Base-by-base conservation (phyloP, 2,888 invertebrate species). In the Seladonia tumulorum region DNA sequence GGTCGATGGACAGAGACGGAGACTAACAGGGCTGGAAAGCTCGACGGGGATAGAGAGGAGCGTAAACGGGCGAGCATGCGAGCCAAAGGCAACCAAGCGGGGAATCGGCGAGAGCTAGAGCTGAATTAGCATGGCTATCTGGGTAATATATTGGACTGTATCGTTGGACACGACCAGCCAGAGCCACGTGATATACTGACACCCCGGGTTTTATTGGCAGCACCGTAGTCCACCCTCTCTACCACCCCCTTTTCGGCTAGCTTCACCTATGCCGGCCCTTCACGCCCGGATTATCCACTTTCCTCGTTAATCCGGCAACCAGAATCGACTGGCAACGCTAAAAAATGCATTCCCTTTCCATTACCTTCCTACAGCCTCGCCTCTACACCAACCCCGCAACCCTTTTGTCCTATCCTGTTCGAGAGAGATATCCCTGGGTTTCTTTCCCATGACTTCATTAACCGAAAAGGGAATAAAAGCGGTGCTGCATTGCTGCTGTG, bases 111-210 rank as follows among this genome's bases (percentile, higher is more conserved):
- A 90, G 86, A 88, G 90, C 89, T 92, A 91, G 90, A 92, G 90
- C 91, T 91, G 93, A 94, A 94, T 94, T 94, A 94, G 93, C 93
- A 93, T 93, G 92, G 93, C 92, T 93, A 94, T 93, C 93, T 93
- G 91, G 90, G 91, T 93, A 93, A 94, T 93, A 93, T 94, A 93
- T 93, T 94, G 93, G 92, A 92, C 90, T 91, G 91, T 92, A 91
- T 92, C 91, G 91, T 92, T 89, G 91, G 90, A 91, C 92, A 91
- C 90, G 89, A 90, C 81, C 88, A 83, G 87, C 87, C 90, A 90
- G 90, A 86, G 87, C 89, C 87, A 86, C 88, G 91, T 92, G 93
- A 92, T 93, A 91, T 93, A 90, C 90, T 89, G 90, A 87, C 88
- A 83, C 89, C 90, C 88, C 86, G 90, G 88, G 87, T 93, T 93